A percentile compares a stretch with the other conserved stretches of the same genome.
phyloP scores from a whole-genome alignment of 37 sponge, comb jelly and placozoan species.

The Hexactinellida sp. region DNA sequence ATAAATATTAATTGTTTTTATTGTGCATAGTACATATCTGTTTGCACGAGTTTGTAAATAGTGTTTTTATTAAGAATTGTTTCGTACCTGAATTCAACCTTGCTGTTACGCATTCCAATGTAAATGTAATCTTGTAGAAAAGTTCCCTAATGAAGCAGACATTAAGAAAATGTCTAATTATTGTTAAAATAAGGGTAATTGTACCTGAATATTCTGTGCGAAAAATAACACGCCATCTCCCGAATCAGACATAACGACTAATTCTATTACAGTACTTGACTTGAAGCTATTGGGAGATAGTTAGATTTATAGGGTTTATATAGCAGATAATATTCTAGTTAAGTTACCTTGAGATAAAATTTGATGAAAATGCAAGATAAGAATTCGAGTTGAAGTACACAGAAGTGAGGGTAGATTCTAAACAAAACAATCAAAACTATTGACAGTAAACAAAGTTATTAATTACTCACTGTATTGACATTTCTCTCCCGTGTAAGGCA shows the following conservation, averaged over 20 bases:
- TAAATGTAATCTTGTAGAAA: not conserved
- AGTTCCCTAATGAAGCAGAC: not conserved
- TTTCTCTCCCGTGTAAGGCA: not conserved
- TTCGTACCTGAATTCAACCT: not conserved
- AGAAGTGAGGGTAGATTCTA: not conserved
- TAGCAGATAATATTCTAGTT: no score
- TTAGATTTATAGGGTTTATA: no score
- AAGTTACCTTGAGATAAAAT: not conserved
- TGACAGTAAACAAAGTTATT: not conserved
- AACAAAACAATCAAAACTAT: not conserved
- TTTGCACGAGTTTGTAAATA: not conserved
- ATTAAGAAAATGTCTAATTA: not conserved
- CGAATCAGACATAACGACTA: not conserved
- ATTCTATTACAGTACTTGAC: not conserved
- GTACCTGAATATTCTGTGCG: not conserved
- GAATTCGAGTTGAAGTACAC: not conserved
- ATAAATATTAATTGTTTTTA: not conserved
- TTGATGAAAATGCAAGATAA: slow-evolving; percentile 1
- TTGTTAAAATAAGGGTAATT: not conserved
- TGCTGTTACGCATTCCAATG: not conserved
- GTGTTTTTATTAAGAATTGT: not conserved
- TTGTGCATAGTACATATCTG: not conserved
- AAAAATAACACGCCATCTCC: slow-evolving; percentile 12
- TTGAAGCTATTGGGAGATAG: not conserved
- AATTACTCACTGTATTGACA: not conserved